Conservation (phyloP, 1,140 invertebrate genomes). For the Helicoverpa zea region DNA sequence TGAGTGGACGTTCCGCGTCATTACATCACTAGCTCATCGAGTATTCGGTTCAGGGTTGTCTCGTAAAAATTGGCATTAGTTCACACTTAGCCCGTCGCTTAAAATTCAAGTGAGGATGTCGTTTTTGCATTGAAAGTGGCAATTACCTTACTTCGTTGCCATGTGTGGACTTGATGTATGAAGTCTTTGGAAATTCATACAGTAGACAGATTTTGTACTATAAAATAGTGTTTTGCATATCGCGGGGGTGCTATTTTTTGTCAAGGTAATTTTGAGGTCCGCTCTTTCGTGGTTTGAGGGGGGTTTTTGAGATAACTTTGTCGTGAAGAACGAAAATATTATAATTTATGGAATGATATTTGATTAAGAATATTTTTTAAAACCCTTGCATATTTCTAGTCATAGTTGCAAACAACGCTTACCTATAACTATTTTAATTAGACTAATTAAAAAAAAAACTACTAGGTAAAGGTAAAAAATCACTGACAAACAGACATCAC, state of each 20-base stretch:
- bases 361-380: too few relatives aligned
- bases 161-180: conserved; percentile 56
- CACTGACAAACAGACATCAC: too few relatives aligned
- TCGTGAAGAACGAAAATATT: too few relatives aligned
- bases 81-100: conserved; percentile 62
- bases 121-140: conserved; percentile 63
- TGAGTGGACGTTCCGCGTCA: conserved; percentile 37
- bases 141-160: conserved; percentile 55
- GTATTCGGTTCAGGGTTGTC: conserved; percentile 55
- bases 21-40: conserved; percentile 52
- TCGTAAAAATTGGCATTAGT: conserved; percentile 67
- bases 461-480: too few relatives aligned
- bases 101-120: conserved; percentile 58
- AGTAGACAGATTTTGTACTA: not conserved
- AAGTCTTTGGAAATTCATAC: conserved; percentile 37
- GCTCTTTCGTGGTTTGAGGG: too few relatives aligned
- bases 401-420: too few relatives aligned
- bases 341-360: too few relatives aligned
- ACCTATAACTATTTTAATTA: too few relatives aligned
- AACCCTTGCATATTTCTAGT: too few relatives aligned
- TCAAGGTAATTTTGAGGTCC: not conserved
- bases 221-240: not conserved
- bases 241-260: not conserved
- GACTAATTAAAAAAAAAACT: too few relatives aligned
- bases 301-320: too few relatives aligned